These are phyloP conservation scores for Taxidea taxus DNA, from an alignment of 2,113 vertebrate species.

Conservation along the genomic window DNA sequence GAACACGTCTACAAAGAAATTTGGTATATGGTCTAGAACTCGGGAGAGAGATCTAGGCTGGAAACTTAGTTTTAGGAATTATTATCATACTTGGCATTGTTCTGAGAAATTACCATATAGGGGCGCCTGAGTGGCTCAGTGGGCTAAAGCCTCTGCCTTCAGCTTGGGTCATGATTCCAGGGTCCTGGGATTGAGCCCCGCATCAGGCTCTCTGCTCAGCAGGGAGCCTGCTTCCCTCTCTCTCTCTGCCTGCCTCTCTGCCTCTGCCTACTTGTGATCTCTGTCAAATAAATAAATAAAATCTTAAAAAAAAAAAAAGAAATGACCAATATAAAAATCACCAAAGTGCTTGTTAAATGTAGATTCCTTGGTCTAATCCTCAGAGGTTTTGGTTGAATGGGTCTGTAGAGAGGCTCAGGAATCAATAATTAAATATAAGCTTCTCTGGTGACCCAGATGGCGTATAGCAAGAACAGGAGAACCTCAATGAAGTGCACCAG, in stretches of 20 bases:
- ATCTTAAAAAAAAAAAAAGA: no score
- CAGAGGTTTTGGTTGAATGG: neutral
- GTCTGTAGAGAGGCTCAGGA: neutral
- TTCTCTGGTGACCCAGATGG: neutral
- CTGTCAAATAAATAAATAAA: no score
- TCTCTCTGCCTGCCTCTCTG: no score
- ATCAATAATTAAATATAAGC: neutral
- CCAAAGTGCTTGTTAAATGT: neutral
- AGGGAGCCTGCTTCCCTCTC: no score
- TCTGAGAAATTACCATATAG: neutral
- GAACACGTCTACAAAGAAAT: neutral
- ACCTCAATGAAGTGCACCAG: neutral
- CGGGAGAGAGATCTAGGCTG: neutral
- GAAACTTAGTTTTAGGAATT: neutral
- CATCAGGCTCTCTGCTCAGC: no score
- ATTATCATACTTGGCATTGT: neutral
- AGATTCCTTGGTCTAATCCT: neutral
- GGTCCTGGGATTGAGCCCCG: no score
- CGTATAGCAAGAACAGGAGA: neutral
- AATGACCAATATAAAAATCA: no score
- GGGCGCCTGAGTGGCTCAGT: no score
- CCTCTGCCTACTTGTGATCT: no score
- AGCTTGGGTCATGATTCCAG: no score
- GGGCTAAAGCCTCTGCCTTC: no score
- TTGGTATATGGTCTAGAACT: neutral